These are phyloP conservation scores for Amaurobius ferox DNA, from an alignment of 2,888 invertebrate genomes.

Conservation along the genomic window DNA sequence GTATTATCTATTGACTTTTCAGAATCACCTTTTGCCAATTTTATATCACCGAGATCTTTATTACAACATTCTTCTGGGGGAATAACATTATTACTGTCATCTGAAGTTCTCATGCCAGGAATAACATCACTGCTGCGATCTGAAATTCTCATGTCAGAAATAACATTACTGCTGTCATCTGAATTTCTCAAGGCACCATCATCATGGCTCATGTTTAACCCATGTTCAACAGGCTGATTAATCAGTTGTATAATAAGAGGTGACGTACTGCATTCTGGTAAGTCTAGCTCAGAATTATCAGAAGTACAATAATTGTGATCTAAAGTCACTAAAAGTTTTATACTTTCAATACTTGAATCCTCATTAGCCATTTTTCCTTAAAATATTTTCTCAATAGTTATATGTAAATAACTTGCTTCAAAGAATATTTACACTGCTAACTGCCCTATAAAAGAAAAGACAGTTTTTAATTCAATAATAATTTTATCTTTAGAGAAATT, in stretches of 20 bases:
- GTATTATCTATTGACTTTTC: too few species aligned
- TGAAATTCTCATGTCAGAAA: too few species aligned
- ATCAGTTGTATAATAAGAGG: conserved; percentile 71
- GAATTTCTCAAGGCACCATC: conserved; percentile 58
- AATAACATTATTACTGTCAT: too few species aligned
- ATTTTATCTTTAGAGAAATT: too few species aligned
- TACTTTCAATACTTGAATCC: not conserved
- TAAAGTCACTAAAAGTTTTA: not conserved
- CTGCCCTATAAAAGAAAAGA: conserved; percentile 43
- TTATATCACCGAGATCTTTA: too few species aligned
- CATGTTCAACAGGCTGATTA: conserved; percentile 48
- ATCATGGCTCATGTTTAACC: conserved; percentile 23
- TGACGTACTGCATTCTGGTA: conserved; percentile 15
- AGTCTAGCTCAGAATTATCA: too few species aligned
- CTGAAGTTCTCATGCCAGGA: too few species aligned
- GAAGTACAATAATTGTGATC: too few species aligned
- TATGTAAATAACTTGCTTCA: not conserved
- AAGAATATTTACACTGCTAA: not conserved
- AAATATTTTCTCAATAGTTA: not conserved
- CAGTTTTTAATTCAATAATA: not conserved
- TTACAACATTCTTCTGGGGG: too few species aligned
- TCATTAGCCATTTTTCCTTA: not conserved
- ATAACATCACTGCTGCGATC: too few species aligned
- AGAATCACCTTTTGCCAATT: too few species aligned
- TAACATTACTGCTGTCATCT: not conserved